Evolutionary conservation across 2,888 invertebrate genomes (phyloP).

Genomic region (Coenonympha arcania): DNA sequence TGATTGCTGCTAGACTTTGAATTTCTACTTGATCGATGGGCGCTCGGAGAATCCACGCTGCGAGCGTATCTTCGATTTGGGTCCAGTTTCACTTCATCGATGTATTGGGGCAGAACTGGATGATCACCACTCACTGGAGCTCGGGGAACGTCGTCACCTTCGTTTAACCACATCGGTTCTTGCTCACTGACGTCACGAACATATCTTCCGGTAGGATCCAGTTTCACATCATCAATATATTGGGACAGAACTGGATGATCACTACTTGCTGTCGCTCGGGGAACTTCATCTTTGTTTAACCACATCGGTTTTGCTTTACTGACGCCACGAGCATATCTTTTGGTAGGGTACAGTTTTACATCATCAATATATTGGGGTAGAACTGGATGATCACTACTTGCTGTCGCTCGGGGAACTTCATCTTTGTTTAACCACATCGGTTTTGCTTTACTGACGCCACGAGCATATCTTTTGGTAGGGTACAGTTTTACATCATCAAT

Average conservation of each 20-base stretch:
- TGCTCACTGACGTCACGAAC: constrained; percentile 32
- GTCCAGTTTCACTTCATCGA: constrained; percentile 23
- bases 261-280: constrained; percentile 27
- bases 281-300: constrained; percentile 29
- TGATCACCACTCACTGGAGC: constrained; percentile 27
- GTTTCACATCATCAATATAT: constrained; percentile 22
- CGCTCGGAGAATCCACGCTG: constrained; percentile 38
- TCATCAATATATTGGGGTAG: constrained; percentile 21
- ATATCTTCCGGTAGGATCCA: constrained; percentile 21
- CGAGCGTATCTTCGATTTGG: constrained; percentile 28
- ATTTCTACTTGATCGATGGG: constrained; percentile 36
- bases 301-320: constrained; percentile 27
- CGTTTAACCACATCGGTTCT: constrained; percentile 28
- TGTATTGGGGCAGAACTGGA: constrained; percentile 16
- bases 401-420: constrained; percentile 29
- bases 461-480: constrained; percentile 33
- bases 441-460: constrained; percentile 30
- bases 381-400: constrained; percentile 19
- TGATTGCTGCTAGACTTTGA: constrained; percentile 32
- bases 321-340: constrained; percentile 35
- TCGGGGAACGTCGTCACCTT: constrained; percentile 27
- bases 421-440: constrained; percentile 30
- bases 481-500: constrained; percentile 19
- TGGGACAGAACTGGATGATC: constrained; percentile 16
- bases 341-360: constrained; percentile 24